Percentiles rank a stretch among this genome's conserved stretches.
Conservation (phyloP, 1,140 invertebrate species). For the Anoplolepis gracilipes region DNA sequence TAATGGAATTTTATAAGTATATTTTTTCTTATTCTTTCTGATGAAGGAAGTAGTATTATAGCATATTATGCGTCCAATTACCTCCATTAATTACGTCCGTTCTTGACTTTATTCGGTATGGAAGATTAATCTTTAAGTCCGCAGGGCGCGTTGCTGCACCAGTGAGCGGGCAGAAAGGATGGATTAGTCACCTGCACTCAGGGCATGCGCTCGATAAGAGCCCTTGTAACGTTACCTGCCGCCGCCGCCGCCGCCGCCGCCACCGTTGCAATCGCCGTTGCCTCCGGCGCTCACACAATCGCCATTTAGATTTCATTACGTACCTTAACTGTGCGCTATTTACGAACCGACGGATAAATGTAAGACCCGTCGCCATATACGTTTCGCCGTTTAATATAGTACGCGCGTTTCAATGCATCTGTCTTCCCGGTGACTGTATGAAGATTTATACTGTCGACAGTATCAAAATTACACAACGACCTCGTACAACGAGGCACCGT, state of each 20-base stretch:
- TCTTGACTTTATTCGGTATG: slow-evolving; percentile 42
- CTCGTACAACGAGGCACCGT: background rate
- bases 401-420: background rate
- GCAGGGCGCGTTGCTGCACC: slow-evolving; percentile 47
- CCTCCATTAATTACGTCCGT: slow-evolving; percentile 48
- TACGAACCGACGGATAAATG: slow-evolving; percentile 44
- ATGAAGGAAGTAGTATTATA: background rate
- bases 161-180: slow-evolving; percentile 68
- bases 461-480: slow-evolving; percentile 9
- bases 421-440: slow-evolving; percentile 19
- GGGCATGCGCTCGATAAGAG: slow-evolving; percentile 74
- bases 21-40: background rate
- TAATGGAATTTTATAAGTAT: slow-evolving; percentile 2
- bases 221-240: slow-evolving; percentile 63
- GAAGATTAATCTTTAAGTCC: slow-evolving; percentile 44
- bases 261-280: slow-evolving; percentile 60
- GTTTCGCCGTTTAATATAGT: slow-evolving; percentile 28
- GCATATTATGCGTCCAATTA: slow-evolving; percentile 39
- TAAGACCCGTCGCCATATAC: slow-evolving; percentile 7
- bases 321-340: slow-evolving; percentile 57
- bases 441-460: slow-evolving; percentile 24
- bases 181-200: slow-evolving; percentile 72
- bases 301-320: slow-evolving; percentile 78
- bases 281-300: background rate
- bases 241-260: slow-evolving; percentile 36